A percentile compares a stretch with the other conserved stretches of the same genome.
Evolutionary conservation across 2,113 vertebrate species (phyloP).

Genomic region (Peromyscus californicus): DNA sequence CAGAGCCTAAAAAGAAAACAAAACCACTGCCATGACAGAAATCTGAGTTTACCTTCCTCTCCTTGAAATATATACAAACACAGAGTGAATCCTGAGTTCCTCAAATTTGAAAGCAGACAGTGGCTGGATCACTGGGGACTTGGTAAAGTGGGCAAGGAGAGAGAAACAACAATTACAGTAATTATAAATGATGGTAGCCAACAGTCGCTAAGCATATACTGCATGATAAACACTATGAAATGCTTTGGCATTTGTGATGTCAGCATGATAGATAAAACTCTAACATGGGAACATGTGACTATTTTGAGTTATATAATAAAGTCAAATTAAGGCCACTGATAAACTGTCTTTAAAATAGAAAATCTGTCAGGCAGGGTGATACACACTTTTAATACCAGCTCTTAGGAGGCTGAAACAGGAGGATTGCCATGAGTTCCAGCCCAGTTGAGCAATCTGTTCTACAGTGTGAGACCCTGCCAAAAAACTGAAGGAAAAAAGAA

Average conservation of each 20-base stretch:
- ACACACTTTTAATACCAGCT: not conserved
- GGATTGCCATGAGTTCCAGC: not conserved
- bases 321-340: conserved; percentile 22
- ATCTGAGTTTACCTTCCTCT: not conserved
- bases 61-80: not conserved
- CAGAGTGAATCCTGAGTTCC: conserved; percentile 12
- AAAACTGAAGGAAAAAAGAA: not conserved
- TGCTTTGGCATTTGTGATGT: not conserved
- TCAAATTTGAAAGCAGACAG: conserved; percentile 37
- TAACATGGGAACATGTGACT: not conserved
- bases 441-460: not conserved
- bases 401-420: not conserved
- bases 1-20: not conserved
- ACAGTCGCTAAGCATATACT: not conserved
- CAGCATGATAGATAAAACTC: not conserved
- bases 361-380: not conserved
- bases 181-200: not conserved
- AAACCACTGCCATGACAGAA: not conserved
- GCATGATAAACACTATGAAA: not conserved
- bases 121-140: not conserved
- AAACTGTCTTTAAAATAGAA: not conserved
- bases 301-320: not conserved
- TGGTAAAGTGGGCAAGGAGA: not conserved
- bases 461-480: not conserved
- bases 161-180: not conserved